Percentiles rank a stretch among this genome's conserved stretches.
Conservation (phyloP, 2,888 invertebrate genomes). For the Lingula anatina region DNA sequence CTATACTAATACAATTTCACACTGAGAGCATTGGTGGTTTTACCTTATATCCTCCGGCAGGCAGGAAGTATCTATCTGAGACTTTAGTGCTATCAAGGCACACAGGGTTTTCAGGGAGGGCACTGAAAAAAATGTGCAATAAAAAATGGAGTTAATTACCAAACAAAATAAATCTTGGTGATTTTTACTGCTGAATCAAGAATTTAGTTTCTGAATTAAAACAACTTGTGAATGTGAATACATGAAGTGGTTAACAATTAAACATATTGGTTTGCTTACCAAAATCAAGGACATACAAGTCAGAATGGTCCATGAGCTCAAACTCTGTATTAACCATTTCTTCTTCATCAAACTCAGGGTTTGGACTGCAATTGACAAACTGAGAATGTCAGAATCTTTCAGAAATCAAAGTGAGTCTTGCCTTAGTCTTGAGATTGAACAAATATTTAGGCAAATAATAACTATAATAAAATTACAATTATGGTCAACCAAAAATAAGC, state of each 20-base stretch:
- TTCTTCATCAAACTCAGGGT: too few species aligned
- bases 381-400: too few species aligned
- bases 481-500: too few species aligned
- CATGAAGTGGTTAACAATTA: background rate
- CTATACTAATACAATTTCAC: too few species aligned
- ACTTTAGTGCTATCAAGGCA: slow-evolving; percentile 63
- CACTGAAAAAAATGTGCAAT: slow-evolving; percentile 39
- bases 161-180: background rate
- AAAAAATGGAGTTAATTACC: background rate
- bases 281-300: slow-evolving; percentile 77
- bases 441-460: too few species aligned
- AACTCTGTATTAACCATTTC: too few species aligned
- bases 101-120: slow-evolving; percentile 71
- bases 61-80: slow-evolving; percentile 62
- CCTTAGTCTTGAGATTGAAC: too few species aligned
- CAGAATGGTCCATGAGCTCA: slow-evolving; percentile 72
- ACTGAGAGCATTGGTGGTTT: too few species aligned
- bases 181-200: background rate
- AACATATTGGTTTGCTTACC: slow-evolving; percentile 44
- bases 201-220: too few species aligned
- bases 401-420: too few species aligned
- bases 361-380: too few species aligned
- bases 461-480: too few species aligned
- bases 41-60: slow-evolving; percentile 62
- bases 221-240: background rate